A percentile compares a stretch with the other conserved stretches of the same genome.
These are phyloP conservation scores for Chaenogobius annularis DNA, from an alignment of 2,113 vertebrate species.

Conservation along the genomic window DNA sequence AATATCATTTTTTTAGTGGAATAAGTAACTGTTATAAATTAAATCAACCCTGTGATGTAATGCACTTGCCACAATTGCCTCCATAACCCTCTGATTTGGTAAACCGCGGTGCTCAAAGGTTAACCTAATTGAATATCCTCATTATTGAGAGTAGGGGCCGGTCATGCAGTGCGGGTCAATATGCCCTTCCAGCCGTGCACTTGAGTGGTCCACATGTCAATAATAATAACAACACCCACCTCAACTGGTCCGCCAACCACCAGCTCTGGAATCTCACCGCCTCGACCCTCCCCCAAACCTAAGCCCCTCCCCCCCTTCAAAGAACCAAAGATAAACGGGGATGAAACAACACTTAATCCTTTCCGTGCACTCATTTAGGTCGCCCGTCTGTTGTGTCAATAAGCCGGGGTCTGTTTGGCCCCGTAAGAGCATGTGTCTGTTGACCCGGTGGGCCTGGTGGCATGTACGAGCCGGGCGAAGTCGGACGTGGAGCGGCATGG, in stretches of 20 bases:
- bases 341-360: conserved; percentile 69
- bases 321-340: conserved; percentile 36
- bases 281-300: not conserved
- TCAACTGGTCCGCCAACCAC: conserved; percentile 35
- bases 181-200: conserved; percentile 2
- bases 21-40: not conserved
- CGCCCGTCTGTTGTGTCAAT: conserved; percentile 69
- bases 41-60: not conserved
- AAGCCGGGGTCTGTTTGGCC: conserved; percentile 48
- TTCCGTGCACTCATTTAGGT: conserved; percentile 68
- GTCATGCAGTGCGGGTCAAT: conserved; percentile 30
- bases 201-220: conserved; percentile 40
- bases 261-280: conserved; percentile 10
- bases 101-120: not conserved
- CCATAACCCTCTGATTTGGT: conserved; percentile 6
- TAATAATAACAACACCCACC: conserved; percentile 40
- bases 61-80: not conserved
- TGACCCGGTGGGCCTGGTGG: conserved; percentile 31
- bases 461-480: conserved; percentile 32
- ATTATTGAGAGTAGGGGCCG: conserved; percentile 24
- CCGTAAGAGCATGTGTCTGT: conserved; percentile 41
- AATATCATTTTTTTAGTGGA: not conserved
- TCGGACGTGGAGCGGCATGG: conserved; percentile 32
- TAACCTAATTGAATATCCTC: conserved; percentile 27
- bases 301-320: conserved; percentile 33